Base-by-base conservation (phyloP, 2,113 vertebrate species). In the Dolichotis patagonum region DNA sequence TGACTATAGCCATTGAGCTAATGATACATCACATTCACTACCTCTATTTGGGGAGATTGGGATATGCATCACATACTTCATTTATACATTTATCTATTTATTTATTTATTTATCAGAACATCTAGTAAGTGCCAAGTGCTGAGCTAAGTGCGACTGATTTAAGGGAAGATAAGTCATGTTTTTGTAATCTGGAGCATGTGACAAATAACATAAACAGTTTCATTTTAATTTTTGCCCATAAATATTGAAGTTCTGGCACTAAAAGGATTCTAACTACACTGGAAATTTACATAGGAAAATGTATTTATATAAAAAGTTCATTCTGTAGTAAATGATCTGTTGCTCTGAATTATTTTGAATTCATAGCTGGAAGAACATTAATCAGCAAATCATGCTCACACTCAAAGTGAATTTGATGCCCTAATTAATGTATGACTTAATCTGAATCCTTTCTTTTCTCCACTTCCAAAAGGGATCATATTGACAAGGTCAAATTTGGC, bases 221-320 rank as follows among this genome's bases (percentile, higher is more conserved):
- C 84, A 52, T 71, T 92, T 96, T 77, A 63, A 58, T 67, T 89
- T 96, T 94, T 92, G n/a, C 60, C 58, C 4, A 41, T 41, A 97
- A 90, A 92, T 71, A 85, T 10, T 83, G 63, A 63, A 63, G 2
- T 52, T 69, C 82, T 71, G 88, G 35, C n/a, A 69, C 26, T 92
- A 35, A 89, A 7, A 24, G 16, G 8, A 3, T 52, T 75, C 85
- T 94, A 88, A 62, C 73, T 90, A 82, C 26, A 81, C 19, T 78
- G 26, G 80, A 91, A 32, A 60, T 85, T 92, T 86, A 81, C 32
- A 81, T 14, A 88, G 67, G 65, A 92, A 92, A 96, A 54, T 88
- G 14, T 78, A 41, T 14, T 94, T 93, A 38, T 41, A 49, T 17
- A 35, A 12, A 87, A n/a, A 85, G 13, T 10, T 88, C 13, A 82